Evolutionary conservation across 2,113 vertebrate species (phyloP), one percentile per base, ranked within the genome.

Genomic region (Nycticorax nycticorax): DNA sequence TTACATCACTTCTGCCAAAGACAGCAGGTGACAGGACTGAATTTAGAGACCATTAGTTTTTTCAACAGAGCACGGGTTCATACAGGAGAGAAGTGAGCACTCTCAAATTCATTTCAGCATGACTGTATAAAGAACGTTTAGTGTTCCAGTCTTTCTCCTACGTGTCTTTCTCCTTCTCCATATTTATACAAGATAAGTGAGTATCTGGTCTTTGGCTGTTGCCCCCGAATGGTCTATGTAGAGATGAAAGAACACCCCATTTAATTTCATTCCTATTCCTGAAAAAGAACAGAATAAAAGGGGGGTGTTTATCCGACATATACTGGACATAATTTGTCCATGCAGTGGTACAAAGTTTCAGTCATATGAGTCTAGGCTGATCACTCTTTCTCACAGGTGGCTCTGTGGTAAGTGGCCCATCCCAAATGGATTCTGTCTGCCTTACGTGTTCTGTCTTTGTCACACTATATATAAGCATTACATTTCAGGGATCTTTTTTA

Each of bases 1-100:
- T 62, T 60, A 9, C 45, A 84, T 77, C 66, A 32, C 63, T 86
- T 76, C 39, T 76, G 24, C 43, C 19, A 32, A 91, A 47, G 53
- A 24, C 9, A 52, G 28, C 43, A 52, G 22, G 12, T 56, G 39
- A 63, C 28, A 77, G n/a, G 32, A 26, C n/a, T 90, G 47, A 71
- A 12, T 13, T 77, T 64, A 35, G 45, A 79, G 39, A 33, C n/a
- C 10, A 11, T 71, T 43, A 9, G 13, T 67, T 85, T 59, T 87
- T 77, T 72, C 41, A 63, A 0, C 14, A 30, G 37, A 77, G 17
- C 56, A 66, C 0, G 0, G 11, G 47, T 57, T 88, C 28, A 19
- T 53, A 30, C 13, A 55, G 80, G 37, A 86, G 27, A 85, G 39
- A 68, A 93, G 19, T 48, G 26, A n/a, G n/a, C 37, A 12, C 30